phyloP scores from a whole-genome alignment of 2,888 invertebrate species.

The Melinaea marsaeus region DNA sequence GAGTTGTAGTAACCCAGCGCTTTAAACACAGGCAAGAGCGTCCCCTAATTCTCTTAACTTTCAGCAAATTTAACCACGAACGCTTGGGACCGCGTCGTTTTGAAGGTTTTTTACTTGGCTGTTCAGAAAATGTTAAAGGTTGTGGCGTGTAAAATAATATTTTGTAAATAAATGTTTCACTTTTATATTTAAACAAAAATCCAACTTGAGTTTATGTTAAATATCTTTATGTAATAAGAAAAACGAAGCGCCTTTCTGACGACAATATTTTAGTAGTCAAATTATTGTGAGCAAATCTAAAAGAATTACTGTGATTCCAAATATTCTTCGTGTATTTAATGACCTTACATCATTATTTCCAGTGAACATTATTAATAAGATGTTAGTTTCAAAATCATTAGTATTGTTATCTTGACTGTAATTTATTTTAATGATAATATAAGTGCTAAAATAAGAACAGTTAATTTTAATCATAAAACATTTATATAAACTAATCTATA shows the following conservation, averaged over 20 bases:
- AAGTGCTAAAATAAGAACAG: background rate
- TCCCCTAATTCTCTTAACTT: conserved; percentile 24
- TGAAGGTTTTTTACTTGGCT: conserved; percentile 15
- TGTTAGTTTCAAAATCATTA: no score
- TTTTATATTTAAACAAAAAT: conserved; percentile 9
- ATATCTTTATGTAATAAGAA: no score
- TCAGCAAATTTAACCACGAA: conserved; percentile 16
- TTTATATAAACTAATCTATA: conserved; percentile 6
- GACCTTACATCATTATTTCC: no score
- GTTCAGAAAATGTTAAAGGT: background rate
- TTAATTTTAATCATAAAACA: conserved; percentile 11
- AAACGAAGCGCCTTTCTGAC: no score
- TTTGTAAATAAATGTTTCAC: conserved; percentile 4
- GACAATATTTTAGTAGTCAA: no score
- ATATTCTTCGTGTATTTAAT: no score
- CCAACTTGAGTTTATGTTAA: background rate
- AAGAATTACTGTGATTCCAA: no score
- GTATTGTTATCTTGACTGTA: no score
- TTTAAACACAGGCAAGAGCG: conserved; percentile 16
- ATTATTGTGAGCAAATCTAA: no score
- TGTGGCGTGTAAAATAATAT: no score
- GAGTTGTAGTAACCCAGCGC: conserved; percentile 13
- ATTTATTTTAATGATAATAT: no score
- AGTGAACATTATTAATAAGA: no score
- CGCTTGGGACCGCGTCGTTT: conserved; percentile 11